phyloP scores from a whole-genome alignment of 1,140 invertebrate genomes.

The Lanistes nyassanus region DNA sequence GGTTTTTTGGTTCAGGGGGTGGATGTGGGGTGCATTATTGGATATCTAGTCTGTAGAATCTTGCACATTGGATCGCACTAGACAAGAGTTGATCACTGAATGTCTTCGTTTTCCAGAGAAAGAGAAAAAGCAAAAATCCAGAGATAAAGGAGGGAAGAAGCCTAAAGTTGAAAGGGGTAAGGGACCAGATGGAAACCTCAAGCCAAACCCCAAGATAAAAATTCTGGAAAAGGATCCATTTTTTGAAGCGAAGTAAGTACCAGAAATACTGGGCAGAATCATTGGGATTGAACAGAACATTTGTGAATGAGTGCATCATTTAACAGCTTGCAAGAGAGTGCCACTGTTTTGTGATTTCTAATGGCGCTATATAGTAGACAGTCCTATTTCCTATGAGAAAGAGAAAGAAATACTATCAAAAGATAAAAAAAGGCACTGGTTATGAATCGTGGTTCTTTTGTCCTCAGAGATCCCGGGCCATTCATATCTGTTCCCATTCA shows the following conservation, averaged over 20 bases:
- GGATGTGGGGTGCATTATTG: too few relatives aligned
- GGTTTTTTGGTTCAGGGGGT: too few relatives aligned
- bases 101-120: slow-evolving; percentile 18
- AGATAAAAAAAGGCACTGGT: too few relatives aligned
- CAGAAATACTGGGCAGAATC: background rate
- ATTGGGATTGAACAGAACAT: background rate
- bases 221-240: slow-evolving; percentile 67
- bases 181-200: slow-evolving; percentile 52
- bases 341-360: too few relatives aligned
- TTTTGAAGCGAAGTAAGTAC: slow-evolving; percentile 64
- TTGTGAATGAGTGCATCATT: background rate
- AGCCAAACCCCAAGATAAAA: slow-evolving; percentile 60
- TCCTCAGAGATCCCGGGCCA: slow-evolving; percentile 62
- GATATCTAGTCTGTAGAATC: too few relatives aligned
- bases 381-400: too few relatives aligned
- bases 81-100: too few relatives aligned
- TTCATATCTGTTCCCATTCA: slow-evolving; percentile 67
- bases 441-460: too few relatives aligned
- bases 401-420: too few relatives aligned
- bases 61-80: too few relatives aligned
- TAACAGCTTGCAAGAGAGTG: background rate
- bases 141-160: slow-evolving; percentile 31
- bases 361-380: slow-evolving; percentile 14
- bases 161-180: slow-evolving; percentile 43
- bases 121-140: slow-evolving; percentile 31